Evolutionary conservation across 30 jellyfish, hydroid and myxozoan species (phyloP).

Genomic region (Phacellophora camtschatica): DNA sequence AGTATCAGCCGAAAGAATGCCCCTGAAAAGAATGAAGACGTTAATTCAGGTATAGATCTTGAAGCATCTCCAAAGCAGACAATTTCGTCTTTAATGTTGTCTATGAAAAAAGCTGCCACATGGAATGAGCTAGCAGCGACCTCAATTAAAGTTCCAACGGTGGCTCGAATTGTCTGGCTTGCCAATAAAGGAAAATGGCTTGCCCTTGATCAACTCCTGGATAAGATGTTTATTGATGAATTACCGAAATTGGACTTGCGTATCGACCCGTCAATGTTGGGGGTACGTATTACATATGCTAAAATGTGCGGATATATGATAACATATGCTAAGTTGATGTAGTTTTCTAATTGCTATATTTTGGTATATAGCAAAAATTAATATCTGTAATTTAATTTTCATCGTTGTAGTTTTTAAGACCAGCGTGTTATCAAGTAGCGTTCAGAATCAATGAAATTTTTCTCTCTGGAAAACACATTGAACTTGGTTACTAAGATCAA

Average conservation of each 20-base stretch:
- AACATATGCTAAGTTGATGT: too few species aligned
- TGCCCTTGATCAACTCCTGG: slow-evolving; percentile 58
- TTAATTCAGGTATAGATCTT: not conserved
- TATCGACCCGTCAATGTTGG: slow-evolving; percentile 42
- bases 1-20: not conserved
- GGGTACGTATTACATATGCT: slow-evolving; percentile 23
- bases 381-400: too few species aligned
- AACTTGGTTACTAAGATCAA: too few species aligned
- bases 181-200: slow-evolving; percentile 50
- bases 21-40: not conserved
- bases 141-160: slow-evolving; percentile 43
- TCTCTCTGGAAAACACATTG: too few species aligned
- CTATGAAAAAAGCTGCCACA: slow-evolving; percentile 45
- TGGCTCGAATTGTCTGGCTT: slow-evolving; percentile 55
- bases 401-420: too few species aligned
- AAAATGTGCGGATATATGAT: not conserved
- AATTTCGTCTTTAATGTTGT: slow-evolving; percentile 9
- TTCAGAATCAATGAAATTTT: too few species aligned
- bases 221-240: slow-evolving; percentile 36
- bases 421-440: too few species aligned
- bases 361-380: too few species aligned
- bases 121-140: slow-evolving; percentile 57
- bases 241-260: slow-evolving; percentile 26
- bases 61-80: slow-evolving; percentile 34
- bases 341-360: too few species aligned